phyloP scores from a whole-genome alignment of 2,888 invertebrate genomes.

The Diarsia rubi region DNA sequence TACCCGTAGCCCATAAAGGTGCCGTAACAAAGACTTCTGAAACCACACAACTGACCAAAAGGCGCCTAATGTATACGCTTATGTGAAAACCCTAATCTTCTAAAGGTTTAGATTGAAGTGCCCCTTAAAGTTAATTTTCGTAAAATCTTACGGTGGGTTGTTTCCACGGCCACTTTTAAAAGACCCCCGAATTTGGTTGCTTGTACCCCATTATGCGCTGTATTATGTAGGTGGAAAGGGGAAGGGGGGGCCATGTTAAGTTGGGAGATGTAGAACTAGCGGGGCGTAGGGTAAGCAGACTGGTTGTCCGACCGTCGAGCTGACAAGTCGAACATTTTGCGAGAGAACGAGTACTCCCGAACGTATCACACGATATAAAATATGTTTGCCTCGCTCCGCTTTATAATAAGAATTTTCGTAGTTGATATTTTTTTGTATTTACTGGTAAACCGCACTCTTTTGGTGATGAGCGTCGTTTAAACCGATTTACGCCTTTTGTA shows the following conservation, averaged over 20 bases:
- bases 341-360: slow-evolving; percentile 79
- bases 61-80: slow-evolving; percentile 74
- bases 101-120: slow-evolving; percentile 86
- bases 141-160: slow-evolving; percentile 87
- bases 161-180: slow-evolving; percentile 67
- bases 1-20: slow-evolving; percentile 11
- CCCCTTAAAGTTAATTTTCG: slow-evolving; percentile 89
- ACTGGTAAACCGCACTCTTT: slow-evolving; percentile 66
- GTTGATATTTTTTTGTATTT: slow-evolving; percentile 71
- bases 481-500: slow-evolving; percentile 50
- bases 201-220: slow-evolving; percentile 36
- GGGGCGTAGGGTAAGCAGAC: slow-evolving; percentile 71
- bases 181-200: slow-evolving; percentile 65
- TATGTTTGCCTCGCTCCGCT: slow-evolving; percentile 78
- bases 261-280: slow-evolving; percentile 75
- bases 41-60: slow-evolving; percentile 78
- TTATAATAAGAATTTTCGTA: slow-evolving; percentile 77
- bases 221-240: slow-evolving; percentile 52
- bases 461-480: slow-evolving; percentile 53
- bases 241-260: slow-evolving; percentile 70
- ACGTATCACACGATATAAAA: slow-evolving; percentile 85
- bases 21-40: slow-evolving; percentile 66
- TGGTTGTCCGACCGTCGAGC: slow-evolving; percentile 70
- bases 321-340: slow-evolving; percentile 76
- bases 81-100: slow-evolving; percentile 84